These are phyloP conservation scores for Agriopis marginaria DNA, from an alignment of 2,888 invertebrate genomes.

Conservation along the genomic window DNA sequence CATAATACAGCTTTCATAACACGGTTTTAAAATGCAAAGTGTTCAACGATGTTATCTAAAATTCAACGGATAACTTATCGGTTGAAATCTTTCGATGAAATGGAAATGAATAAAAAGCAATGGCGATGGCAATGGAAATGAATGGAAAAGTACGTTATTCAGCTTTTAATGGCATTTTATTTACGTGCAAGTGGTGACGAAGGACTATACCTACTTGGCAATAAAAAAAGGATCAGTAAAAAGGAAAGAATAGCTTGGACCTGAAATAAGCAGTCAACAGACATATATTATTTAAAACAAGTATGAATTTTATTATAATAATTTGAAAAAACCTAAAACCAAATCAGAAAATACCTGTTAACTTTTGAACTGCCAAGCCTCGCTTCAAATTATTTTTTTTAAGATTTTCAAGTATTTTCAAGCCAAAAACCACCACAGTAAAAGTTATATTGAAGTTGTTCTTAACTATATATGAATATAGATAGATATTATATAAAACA, in stretches of 20 bases:
- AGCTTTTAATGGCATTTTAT: slow-evolving; percentile 69
- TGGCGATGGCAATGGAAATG: slow-evolving; percentile 56
- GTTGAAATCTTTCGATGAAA: slow-evolving; percentile 47
- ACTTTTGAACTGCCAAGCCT: no score
- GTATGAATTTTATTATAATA: no score
- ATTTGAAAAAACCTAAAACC: no score
- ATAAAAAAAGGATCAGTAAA: no score
- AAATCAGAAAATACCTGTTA: no score
- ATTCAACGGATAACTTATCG: slow-evolving; percentile 39
- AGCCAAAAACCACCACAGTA: no score
- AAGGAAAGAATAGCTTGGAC: slow-evolving; percentile 48
- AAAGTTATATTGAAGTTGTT: no score
- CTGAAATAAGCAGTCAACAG: not conserved
- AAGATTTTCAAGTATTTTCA: no score
- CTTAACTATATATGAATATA: no score
- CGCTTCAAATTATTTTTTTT: no score
- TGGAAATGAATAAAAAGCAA: slow-evolving; percentile 54
- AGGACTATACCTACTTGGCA: slow-evolving; percentile 33
- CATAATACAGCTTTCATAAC: not conserved
- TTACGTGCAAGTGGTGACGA: slow-evolving; percentile 59
- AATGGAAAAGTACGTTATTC: slow-evolving; percentile 58
- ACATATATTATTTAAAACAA: no score
- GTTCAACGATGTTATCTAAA: slow-evolving; percentile 22
- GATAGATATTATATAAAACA: no score
- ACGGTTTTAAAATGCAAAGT: not conserved